These are phyloP conservation scores for Colossoma macropomum DNA, from an alignment of 2,113 vertebrate genomes.

Conservation along the genomic window DNA sequence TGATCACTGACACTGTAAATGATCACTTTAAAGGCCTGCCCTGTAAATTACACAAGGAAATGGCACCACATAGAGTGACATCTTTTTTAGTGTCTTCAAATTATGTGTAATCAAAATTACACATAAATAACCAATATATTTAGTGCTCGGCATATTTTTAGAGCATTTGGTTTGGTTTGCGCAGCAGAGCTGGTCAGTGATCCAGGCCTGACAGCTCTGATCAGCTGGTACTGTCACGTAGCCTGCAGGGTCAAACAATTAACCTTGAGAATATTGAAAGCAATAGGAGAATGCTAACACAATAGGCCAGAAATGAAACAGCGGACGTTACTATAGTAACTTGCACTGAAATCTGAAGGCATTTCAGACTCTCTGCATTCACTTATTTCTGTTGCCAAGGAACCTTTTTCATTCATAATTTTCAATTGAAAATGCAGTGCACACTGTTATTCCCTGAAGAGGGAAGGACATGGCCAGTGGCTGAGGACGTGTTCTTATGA, in stretches of 20 bases:
- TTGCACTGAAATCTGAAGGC: constrained; percentile 44
- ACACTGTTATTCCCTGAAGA: not conserved
- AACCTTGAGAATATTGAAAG: constrained; percentile 55
- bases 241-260: constrained; percentile 56
- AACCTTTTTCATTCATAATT: constrained; percentile 44
- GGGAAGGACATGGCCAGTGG: not conserved
- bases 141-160: constrained; percentile 10
- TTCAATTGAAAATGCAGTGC: constrained; percentile 20
- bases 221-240: constrained; percentile 14
- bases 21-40: not conserved
- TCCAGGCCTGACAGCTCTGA: constrained; percentile 11
- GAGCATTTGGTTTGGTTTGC: constrained; percentile 7
- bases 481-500: not conserved
- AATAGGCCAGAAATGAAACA: constrained; percentile 36
- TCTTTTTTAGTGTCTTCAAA: not conserved
- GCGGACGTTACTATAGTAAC: constrained; percentile 57
- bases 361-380: constrained; percentile 29
- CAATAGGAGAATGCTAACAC: constrained; percentile 58
- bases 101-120: not conserved
- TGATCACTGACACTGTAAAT: not conserved
- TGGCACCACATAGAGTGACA: not conserved
- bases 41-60: not conserved
- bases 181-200: not conserved
- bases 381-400: constrained; percentile 46
- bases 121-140: not conserved